Evolutionary conservation across 2,113 vertebrate genomes (phyloP).

Genomic region (Cyanistes caeruleus): DNA sequence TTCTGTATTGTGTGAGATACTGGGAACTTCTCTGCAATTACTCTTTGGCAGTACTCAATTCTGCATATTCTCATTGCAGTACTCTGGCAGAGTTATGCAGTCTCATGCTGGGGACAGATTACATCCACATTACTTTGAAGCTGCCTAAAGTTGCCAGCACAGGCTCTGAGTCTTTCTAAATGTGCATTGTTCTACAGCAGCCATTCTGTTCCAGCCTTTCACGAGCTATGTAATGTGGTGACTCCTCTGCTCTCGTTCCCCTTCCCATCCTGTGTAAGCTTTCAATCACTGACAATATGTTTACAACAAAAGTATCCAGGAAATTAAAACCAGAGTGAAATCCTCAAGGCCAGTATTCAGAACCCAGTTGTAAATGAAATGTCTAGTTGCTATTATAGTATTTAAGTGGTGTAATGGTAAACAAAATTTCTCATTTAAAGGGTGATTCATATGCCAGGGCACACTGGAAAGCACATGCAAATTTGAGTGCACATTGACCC

Average conservation of each 20-base stretch:
- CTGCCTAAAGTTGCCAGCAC: background rate
- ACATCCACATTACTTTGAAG: background rate
- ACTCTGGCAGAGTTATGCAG: background rate
- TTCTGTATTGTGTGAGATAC: background rate
- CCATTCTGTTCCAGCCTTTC: background rate
- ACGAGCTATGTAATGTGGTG: background rate
- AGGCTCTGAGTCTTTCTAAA: background rate
- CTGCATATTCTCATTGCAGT: background rate
- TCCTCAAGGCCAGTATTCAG: background rate
- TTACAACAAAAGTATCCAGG: slow-evolving; percentile 1
- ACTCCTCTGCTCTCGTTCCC: background rate
- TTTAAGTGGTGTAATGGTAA: background rate
- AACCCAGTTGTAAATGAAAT: background rate
- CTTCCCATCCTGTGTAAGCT: background rate
- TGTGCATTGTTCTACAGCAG: slow-evolving; percentile 23
- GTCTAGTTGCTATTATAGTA: background rate
- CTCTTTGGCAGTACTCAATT: background rate
- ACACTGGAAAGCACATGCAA: background rate
- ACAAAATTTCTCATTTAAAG: background rate
- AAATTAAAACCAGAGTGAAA: slow-evolving; percentile 47
- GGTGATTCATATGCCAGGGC: background rate
- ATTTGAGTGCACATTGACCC: background rate
- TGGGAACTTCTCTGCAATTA: background rate
- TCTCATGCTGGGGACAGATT: background rate
- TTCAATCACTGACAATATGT: slow-evolving; percentile 2